Evolutionary conservation across 2,888 invertebrate species (phyloP).

Genomic region (Oscheius sp.): DNA sequence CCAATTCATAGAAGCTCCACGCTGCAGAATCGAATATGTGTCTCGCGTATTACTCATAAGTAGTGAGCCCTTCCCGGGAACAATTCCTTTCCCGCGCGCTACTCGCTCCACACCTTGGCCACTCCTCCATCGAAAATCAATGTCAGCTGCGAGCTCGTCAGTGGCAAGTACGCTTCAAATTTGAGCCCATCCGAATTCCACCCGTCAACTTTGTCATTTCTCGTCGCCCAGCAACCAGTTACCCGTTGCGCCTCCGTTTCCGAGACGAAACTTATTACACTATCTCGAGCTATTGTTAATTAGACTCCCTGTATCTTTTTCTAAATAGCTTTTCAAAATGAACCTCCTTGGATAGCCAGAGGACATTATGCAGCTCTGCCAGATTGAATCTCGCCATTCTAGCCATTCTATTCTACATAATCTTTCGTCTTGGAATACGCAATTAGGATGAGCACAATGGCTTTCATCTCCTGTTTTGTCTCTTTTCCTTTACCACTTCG

Average conservation of each 20-base stretch:
- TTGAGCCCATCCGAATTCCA: constrained; percentile 5
- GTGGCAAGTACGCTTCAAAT: constrained; percentile 20
- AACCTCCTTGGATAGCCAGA: constrained; percentile 9
- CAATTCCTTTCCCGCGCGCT: constrained; percentile 1
- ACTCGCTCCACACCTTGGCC: constrained; percentile 5
- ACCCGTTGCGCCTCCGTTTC: constrained; percentile 21
- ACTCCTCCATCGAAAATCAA: constrained; percentile 28
- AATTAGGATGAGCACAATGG: background rate
- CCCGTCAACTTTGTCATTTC: background rate
- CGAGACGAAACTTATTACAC: background rate
- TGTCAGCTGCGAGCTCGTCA: background rate
- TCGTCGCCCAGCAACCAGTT: constrained; percentile 3
- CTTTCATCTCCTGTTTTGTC: background rate
- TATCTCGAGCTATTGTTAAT: constrained; percentile 2
- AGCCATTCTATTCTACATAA: background rate
- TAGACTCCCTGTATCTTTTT: background rate
- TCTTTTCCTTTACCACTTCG: background rate
- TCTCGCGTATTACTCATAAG: constrained; percentile 11
- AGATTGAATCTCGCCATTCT: background rate
- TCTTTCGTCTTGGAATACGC: background rate
- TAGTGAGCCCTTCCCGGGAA: background rate
- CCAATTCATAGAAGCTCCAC: constrained; percentile 17
- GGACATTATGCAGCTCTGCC: constrained; percentile 13
- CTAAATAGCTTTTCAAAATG: constrained; percentile 28
- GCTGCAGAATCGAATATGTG: constrained; percentile 12